Percentiles rank a stretch among this genome's conserved stretches.
Evolutionary conservation across 2,888 invertebrate species (phyloP).

Genomic region (Hymenopus coronatus): DNA sequence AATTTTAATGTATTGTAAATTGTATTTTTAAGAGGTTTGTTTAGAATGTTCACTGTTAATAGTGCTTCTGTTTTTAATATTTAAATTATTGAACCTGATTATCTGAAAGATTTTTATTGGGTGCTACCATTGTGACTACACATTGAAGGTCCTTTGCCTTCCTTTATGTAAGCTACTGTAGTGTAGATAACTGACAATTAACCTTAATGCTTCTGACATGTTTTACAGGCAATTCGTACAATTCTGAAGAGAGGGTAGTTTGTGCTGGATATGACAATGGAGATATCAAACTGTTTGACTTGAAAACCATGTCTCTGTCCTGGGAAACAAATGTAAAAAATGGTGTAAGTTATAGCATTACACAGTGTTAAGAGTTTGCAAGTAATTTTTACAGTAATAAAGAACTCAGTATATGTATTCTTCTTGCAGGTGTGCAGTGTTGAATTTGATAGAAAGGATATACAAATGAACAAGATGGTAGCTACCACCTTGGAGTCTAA

Average conservation of each 20-base stretch:
- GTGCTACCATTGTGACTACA: no score
- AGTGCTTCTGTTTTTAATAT: no score
- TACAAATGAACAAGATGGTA: constrained; percentile 91
- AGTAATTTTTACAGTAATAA: no score
- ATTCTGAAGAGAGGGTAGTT: constrained; percentile 78
- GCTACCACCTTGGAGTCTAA: constrained; percentile 90
- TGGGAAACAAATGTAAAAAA: constrained; percentile 94
- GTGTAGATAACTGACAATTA: no score
- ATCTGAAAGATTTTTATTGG: no score
- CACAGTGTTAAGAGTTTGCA: background rate
- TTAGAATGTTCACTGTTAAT: no score
- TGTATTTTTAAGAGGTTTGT: no score
- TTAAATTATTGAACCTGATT: no score
- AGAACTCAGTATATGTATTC: background rate
- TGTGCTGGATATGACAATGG: constrained; percentile 96
- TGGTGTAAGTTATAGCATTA: constrained; percentile 60
- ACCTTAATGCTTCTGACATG: no score
- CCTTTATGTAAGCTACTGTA: no score
- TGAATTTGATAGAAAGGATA: constrained; percentile 91
- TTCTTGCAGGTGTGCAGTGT: constrained; percentile 64
- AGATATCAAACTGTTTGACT: constrained; percentile 90
- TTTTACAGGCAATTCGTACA: constrained; percentile 72
- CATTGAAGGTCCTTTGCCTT: no score
- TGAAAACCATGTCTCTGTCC: constrained; percentile 74
- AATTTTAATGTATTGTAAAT: no score